phyloP scores from a whole-genome alignment of 2,113 vertebrate genomes.

The Neomonachus schauinslandi region DNA sequence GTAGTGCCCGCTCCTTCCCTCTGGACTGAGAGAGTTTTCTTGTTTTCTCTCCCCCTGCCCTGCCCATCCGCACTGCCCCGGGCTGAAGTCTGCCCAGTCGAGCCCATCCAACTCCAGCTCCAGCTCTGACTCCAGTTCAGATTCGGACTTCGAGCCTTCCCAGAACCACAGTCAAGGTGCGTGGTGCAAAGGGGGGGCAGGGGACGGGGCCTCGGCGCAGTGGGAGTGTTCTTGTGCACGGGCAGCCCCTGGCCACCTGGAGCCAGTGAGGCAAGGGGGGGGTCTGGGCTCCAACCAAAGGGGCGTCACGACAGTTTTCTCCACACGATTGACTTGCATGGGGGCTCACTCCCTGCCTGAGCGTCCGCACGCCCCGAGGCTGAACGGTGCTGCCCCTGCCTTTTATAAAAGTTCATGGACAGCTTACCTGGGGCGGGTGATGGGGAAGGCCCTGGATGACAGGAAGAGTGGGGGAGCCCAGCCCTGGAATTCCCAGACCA shows the following conservation, averaged over 20 bases:
- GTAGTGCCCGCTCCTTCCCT: background rate
- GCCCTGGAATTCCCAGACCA: background rate
- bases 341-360: background rate
- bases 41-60: conserved; percentile 11
- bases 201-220: rapidly evolving
- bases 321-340: rapidly evolving
- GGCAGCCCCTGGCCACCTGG: background rate
- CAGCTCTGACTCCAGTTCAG: conserved; percentile 97
- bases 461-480: background rate
- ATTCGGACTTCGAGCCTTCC: conserved; percentile 97
- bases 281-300: background rate
- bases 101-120: conserved; percentile 97
- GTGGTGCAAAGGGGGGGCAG: background rate
- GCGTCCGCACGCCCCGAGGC: background rate
- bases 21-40: conserved; percentile 73
- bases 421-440: rapidly evolving
- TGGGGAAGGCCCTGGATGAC: background rate
- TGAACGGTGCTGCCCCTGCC: background rate
- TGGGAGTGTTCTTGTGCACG: background rate
- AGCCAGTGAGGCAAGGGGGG: background rate
- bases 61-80: background rate
- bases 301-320: rapidly evolving
- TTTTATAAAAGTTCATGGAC: rapidly evolving
- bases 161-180: conserved; percentile 99
- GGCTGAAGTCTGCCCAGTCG: conserved; percentile 93